Conservation (phyloP, 2,888 invertebrate genomes). For the Theodoxus fluviatilis region DNA sequence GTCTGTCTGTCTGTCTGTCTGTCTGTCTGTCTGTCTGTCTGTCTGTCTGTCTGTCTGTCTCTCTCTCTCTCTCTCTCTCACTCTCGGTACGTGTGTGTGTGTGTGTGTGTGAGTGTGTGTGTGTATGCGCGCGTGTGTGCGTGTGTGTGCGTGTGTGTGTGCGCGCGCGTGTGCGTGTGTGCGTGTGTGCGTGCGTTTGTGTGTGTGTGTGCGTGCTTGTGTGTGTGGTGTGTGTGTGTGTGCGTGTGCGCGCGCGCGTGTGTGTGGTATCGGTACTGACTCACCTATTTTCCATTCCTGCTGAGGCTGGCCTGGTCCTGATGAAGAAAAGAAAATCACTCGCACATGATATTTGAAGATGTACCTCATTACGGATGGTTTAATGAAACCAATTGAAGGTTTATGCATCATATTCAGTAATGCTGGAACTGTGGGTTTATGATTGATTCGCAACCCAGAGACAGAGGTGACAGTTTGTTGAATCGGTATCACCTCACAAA, state of each 20-base stretch:
- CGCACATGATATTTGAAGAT: background rate
- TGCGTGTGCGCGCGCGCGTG: background rate
- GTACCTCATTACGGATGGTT: too few species aligned
- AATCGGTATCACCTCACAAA: too few species aligned
- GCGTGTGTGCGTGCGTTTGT: background rate
- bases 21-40: too few species aligned
- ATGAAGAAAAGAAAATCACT: too few species aligned
- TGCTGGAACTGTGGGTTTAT: too few species aligned
- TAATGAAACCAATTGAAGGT: too few species aligned
- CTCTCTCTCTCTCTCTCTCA: too few species aligned
- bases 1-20: too few species aligned
- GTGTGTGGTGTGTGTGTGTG: background rate
- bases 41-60: too few species aligned
- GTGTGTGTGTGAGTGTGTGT: conserved; percentile 19
- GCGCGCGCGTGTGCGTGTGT: background rate
- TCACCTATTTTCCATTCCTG: background rate
- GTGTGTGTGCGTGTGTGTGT: conserved; percentile 19
- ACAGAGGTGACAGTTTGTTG: too few species aligned
- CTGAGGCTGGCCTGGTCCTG: too few species aligned
- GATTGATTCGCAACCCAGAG: background rate
- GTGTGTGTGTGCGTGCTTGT: conserved; percentile 11
- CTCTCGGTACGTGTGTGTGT: background rate
- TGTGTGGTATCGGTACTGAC: background rate
- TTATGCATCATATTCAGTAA: too few species aligned
- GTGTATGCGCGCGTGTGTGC: conserved; percentile 13